Evolutionary conservation across 2,797 vertebrate species (phyloP), one percentile per base, ranked within the genome.

Genomic region (Acridotheres tristis): DNA sequence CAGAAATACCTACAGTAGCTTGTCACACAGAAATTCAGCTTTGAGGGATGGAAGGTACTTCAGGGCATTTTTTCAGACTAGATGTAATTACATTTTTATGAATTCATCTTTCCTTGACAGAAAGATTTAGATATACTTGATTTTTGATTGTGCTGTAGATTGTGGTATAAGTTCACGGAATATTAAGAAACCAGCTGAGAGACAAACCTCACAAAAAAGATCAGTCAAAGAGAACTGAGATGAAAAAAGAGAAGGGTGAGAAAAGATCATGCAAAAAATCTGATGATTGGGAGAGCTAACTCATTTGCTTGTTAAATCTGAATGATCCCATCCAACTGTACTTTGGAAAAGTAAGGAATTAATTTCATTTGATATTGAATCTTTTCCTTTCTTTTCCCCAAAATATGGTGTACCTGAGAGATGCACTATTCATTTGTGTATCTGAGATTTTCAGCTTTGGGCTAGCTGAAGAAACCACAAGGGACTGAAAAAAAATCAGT

Each of bases 71-170:
- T 89, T 89, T 89, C 57, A 51, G 12, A 6, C 16, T 75, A 21
- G 5, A 45, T 67, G 23, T 63, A 90, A 88, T 94, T 81, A 65
- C 10, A 68, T 59, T 81, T 94, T 93, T 95, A 83, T 86, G 50
- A 94, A 83, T 86, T 82, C 34, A 81, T 93, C 53, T 95, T 89
- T 81, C 23, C 15, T 59, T 95, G 65, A 83, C 18, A 94, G n/a
- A 34, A 78, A 74, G 23, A 89, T 78, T 72, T 77, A 93, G 72
- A 61, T 66, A 25, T 72, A 54, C 34, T 53, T 83, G 47, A 69
- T 67, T 94, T 96, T 59, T 51, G 47, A 84, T 57, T 69, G 40
- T 36, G 30, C 47, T 74, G 16, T 51, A 91, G 85, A 66, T 22
- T 55, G 66, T 20, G 68, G 47, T 43, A 45, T 63, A 85, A 75